Base-by-base conservation (phyloP, 2,888 invertebrate genomes). In the Gymnosoma rotundatum region DNA sequence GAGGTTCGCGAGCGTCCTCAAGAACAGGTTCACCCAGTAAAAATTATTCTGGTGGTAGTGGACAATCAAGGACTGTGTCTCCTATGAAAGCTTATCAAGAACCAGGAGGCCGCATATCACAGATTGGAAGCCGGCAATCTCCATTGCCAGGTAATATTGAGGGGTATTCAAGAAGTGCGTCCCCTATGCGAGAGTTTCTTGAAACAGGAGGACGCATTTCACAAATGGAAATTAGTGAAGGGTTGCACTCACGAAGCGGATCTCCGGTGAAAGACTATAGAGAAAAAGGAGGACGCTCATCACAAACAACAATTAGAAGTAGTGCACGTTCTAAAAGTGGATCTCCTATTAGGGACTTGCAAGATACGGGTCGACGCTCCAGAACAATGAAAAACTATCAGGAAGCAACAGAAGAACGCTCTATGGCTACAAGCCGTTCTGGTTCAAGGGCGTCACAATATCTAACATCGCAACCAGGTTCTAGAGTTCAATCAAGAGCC, bases 401-500 rank as follows among this genome's bases (percentile, higher is more conserved):
- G 52, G 60, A 14, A n/a, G 25, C 16, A n/a, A 16, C 16, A 20
- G 45, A 56, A 6, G 73, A 38, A 12, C 50, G 66, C 4, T 78
- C 69, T 7, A 69, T 52, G 67, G 42, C 66, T 6, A 56, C 72
- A 48, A 82, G 81, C 50, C 87, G 87, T 0, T 67, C 86, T 1
- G 87, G 76, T 14, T 86, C 86, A 20, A 74, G 84, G 32, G 74
- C 81, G 18, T 84, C 84, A 14, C 69, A 74, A 60, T 64, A 81
- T 61, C 32, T 58, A 42, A 7, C 60, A 0, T 81, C 82, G 0
- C 81, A 78, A 42, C 66, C 80, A 10, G 36, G 54, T 18, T 88
- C 88, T 0, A 87, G 87, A 36, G 82, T 84, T 2, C 86, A 86
- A 42, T 86, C 88, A 0, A 87, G 89, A 78, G 82, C 87, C 7